These are phyloP conservation scores for Andricus curvator DNA, from an alignment of 2,888 invertebrate genomes.

Conservation along the genomic window DNA sequence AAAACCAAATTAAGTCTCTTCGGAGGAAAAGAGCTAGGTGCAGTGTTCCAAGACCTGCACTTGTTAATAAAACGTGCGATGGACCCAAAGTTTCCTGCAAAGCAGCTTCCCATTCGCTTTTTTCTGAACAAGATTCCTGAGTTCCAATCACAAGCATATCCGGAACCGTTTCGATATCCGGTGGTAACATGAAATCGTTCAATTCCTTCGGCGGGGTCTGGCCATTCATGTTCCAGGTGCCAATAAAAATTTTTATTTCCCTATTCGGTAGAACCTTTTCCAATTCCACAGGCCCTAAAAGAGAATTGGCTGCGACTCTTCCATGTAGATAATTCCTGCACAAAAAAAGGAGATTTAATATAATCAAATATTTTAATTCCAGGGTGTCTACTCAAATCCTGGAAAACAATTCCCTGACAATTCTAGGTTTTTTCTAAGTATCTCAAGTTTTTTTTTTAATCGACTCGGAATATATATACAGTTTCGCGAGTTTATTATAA, in stretches of 20 bases:
- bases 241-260: constrained; percentile 92
- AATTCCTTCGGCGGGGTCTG: constrained; percentile 90
- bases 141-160: constrained; percentile 96
- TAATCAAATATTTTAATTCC: too few species aligned
- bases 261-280: constrained; percentile 92
- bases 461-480: too few species aligned
- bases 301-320: constrained; percentile 87
- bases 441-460: too few species aligned
- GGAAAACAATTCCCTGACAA: too few species aligned
- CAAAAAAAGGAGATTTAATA: background rate
- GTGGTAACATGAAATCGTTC: constrained; percentile 94
- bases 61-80: constrained; percentile 89
- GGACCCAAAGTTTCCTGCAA: constrained; percentile 96
- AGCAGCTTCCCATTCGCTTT: constrained; percentile 92
- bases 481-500: too few species aligned
- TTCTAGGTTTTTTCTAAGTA: too few species aligned
- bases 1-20: constrained; percentile 97
- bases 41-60: constrained; percentile 84
- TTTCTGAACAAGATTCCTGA: constrained; percentile 94
- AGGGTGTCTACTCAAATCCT: too few species aligned
- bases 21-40: constrained; percentile 93
- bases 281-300: constrained; percentile 91
- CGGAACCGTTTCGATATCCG: constrained; percentile 90
- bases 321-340: constrained; percentile 86
- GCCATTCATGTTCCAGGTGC: constrained; percentile 98